Conservation (phyloP, 2,797 vertebrate genomes). For the Emys orbicularis region DNA sequence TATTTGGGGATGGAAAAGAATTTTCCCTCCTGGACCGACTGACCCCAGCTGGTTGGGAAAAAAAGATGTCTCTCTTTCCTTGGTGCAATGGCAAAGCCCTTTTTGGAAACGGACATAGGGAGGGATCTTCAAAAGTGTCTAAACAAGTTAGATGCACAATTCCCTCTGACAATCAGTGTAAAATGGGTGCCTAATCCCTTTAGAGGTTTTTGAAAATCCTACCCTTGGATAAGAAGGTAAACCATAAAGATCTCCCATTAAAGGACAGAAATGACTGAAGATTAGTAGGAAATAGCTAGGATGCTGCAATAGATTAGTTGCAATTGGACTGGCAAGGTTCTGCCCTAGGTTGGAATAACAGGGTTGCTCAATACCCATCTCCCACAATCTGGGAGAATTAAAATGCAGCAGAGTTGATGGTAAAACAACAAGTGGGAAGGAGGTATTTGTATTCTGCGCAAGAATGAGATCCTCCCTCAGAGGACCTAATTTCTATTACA, state of each 20-base stretch:
- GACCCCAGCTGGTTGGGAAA: neutral
- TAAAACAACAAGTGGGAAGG: neutral
- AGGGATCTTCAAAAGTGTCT: neutral
- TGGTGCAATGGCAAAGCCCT: neutral
- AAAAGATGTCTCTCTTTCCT: neutral
- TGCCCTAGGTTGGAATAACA: neutral
- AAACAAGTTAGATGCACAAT: fast-evolving
- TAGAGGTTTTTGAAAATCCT: neutral
- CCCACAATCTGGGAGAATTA: neutral
- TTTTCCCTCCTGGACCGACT: neutral
- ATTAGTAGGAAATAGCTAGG: constrained; percentile 3
- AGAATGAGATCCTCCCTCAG: neutral
- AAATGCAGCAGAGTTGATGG: neutral
- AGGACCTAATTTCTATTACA: neutral
- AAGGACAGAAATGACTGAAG: neutral
- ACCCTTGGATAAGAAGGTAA: neutral
- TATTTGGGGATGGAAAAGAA: neutral
- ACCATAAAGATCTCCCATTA: neutral
- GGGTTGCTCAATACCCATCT: neutral
- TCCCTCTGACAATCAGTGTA: neutral
- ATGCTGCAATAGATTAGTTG: neutral
- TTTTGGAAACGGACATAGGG: neutral
- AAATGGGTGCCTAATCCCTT: neutral
- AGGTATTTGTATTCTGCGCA: neutral
- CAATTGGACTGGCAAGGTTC: neutral